Conservation (phyloP, 2,888 invertebrate species). For the Smittia aterrima region DNA sequence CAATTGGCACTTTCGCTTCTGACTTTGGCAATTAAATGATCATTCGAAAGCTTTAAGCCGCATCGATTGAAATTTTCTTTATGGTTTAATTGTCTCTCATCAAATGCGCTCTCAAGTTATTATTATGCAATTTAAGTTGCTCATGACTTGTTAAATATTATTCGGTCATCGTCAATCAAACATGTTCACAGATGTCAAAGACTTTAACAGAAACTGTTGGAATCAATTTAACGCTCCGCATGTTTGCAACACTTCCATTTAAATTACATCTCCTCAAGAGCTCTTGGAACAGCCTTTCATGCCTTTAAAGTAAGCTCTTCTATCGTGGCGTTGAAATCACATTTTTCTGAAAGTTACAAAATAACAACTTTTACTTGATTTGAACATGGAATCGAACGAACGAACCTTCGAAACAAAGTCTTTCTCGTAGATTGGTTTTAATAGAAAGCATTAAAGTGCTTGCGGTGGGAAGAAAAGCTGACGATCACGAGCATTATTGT, state of each 20-base stretch:
- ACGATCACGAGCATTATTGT: slow-evolving; percentile 2
- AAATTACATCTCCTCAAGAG: not conserved
- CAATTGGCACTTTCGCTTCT: not conserved
- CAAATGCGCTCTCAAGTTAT: not conserved
- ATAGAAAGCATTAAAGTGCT: not conserved
- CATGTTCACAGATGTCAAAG: slow-evolving; percentile 5
- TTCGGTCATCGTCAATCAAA: slow-evolving; percentile 7
- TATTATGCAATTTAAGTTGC: not conserved
- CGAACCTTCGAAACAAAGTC: not conserved
- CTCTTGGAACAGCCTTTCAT: not conserved
- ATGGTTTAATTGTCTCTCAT: not conserved
- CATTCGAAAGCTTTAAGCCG: no score
- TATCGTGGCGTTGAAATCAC: not conserved
- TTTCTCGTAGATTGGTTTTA: not conserved
- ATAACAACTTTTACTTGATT: not conserved
- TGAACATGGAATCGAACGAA: not conserved
- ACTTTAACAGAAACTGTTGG: not conserved
- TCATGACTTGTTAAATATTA: not conserved
- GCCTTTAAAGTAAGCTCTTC: not conserved
- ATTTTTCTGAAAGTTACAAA: not conserved
- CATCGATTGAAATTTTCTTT: not conserved
- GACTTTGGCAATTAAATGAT: not conserved
- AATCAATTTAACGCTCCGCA: not conserved
- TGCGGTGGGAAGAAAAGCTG: not conserved
- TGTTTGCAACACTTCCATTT: not conserved